These are phyloP conservation scores for Criorhina ranunculi DNA, from an alignment of 2,888 invertebrate species.

Conservation along the genomic window DNA sequence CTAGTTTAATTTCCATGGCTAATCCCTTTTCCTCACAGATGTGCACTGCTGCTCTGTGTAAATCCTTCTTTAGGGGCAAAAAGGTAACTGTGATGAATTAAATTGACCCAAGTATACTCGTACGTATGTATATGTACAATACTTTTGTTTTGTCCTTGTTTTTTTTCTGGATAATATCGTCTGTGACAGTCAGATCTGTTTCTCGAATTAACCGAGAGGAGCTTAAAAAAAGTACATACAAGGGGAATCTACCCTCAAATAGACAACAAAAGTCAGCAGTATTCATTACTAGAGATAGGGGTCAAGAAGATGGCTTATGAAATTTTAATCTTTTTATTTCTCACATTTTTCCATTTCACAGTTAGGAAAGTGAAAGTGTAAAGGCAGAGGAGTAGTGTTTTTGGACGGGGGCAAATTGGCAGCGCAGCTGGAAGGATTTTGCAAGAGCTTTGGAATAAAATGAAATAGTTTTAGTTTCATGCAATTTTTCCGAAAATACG, in stretches of 20 bases:
- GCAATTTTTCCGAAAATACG: too few species aligned
- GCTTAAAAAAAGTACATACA: neutral
- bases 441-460: too few species aligned
- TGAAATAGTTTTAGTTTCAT: too few species aligned
- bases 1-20: conserved; percentile 33
- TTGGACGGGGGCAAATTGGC: neutral
- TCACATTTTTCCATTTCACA: neutral
- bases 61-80: conserved; percentile 46
- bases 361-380: neutral
- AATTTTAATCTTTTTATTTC: conserved; percentile 25
- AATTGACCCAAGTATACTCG: conserved; percentile 32
- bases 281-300: conserved; percentile 5
- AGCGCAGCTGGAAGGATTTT: too few species aligned
- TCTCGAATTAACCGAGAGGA: neutral
- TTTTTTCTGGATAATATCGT: conserved; percentile 1
- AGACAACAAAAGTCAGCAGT: conserved; percentile 10
- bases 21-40: conserved; percentile 39
- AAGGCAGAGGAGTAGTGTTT: neutral
- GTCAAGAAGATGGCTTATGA: neutral
- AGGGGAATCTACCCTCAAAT: conserved; percentile 1
- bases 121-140: too few species aligned
- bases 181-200: conserved; percentile 9
- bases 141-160: conserved; percentile 14
- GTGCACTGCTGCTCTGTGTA: conserved; percentile 19
- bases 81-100: conserved; percentile 51